phyloP scores from a whole-genome alignment of 2,888 invertebrate genomes.

The Timema cristinae region DNA sequence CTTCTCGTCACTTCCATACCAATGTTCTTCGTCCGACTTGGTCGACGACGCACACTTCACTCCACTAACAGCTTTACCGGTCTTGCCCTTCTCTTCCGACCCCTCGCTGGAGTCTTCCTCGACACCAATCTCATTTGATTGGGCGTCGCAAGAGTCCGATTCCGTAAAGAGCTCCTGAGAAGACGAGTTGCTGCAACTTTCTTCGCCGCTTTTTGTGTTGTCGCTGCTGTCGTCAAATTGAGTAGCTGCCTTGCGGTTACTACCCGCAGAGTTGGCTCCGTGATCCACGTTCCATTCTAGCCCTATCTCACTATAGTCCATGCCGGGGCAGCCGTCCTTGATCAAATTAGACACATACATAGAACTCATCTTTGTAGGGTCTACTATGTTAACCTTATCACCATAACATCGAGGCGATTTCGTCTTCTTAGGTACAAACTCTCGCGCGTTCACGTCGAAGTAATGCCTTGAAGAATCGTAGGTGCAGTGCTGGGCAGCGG shows the following conservation, averaged over 20 bases:
- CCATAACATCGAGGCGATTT: constrained; percentile 6
- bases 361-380: constrained; percentile 14
- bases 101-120: constrained; percentile 28
- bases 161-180: constrained; percentile 29
- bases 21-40: constrained; percentile 41
- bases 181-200: constrained; percentile 23
- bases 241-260: constrained; percentile 16
- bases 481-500: constrained; percentile 43
- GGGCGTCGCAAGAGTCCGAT: constrained; percentile 7
- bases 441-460: constrained; percentile 64
- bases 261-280: constrained; percentile 39
- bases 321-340: constrained; percentile 18
- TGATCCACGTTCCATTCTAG: constrained; percentile 37
- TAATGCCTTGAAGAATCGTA: constrained; percentile 34
- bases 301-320: constrained; percentile 30
- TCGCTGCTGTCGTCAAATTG: constrained; percentile 39
- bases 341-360: constrained; percentile 23
- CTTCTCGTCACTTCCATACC: constrained; percentile 30
- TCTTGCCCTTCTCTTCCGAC: constrained; percentile 24
- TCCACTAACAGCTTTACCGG: constrained; percentile 52
- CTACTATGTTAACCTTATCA: constrained; percentile 14
- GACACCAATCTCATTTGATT: constrained; percentile 30
- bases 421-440: constrained; percentile 54
- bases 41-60: constrained; percentile 53
- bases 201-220: constrained; percentile 37